Conservation (phyloP, 2,888 invertebrate species). For the Pilophorus perplexus region DNA sequence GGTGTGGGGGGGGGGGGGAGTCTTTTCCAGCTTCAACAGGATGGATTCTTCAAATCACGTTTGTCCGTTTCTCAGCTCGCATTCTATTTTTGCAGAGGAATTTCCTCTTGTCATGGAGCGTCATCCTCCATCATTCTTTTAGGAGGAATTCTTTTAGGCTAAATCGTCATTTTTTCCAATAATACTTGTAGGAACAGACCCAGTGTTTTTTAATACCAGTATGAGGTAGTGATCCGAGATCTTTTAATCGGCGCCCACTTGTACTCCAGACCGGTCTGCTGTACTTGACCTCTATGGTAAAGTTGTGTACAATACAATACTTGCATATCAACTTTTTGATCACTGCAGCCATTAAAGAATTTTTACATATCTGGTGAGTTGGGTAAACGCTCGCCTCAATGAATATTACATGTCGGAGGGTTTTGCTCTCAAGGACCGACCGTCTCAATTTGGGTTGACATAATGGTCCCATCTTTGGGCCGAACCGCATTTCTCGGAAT, state of each 20-base stretch:
- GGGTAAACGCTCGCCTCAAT: conserved; percentile 4
- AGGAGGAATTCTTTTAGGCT: background rate
- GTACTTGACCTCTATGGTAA: no score
- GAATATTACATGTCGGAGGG: conserved; percentile 7
- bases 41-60: background rate
- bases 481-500: conserved; percentile 3
- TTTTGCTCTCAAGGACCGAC: conserved; percentile 8
- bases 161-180: background rate
- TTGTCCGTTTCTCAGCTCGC: background rate
- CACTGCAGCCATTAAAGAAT: no score
- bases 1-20: no score
- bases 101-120: background rate
- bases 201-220: background rate
- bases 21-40: background rate
- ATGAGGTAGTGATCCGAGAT: no score
- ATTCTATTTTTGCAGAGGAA: background rate
- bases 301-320: no score
- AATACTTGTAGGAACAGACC: background rate
- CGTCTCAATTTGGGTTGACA: conserved; percentile 8
- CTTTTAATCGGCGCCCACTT: no score
- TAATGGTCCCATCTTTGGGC: conserved; percentile 16
- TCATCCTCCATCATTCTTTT: background rate
- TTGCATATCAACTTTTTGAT: no score
- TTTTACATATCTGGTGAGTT: conserved; percentile 1
- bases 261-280: no score